These are phyloP conservation scores for cattle (Bos taurus) DNA, from an alignment of 2,113 vertebrate species.

Conservation along the genomic window DNA sequence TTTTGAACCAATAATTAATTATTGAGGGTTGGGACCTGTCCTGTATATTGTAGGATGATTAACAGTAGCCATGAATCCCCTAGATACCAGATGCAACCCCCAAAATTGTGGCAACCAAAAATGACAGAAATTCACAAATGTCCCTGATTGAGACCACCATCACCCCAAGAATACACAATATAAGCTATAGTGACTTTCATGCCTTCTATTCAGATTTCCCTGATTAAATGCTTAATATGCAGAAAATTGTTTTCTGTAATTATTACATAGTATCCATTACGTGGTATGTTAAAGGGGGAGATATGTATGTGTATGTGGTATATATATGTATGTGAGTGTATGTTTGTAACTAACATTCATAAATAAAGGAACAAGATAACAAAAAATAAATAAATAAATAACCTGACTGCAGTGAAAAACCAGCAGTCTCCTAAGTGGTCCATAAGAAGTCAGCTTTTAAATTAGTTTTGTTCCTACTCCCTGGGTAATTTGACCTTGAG, in stretches of 20 bases:
- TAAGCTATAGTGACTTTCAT: neutral
- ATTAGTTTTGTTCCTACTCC: neutral
- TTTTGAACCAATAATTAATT: neutral
- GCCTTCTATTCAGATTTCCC: neutral
- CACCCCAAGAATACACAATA: fast-evolving
- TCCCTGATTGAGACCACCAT: neutral
- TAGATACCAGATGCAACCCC: neutral
- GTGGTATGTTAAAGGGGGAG: neutral
- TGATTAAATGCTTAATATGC: fast-evolving
- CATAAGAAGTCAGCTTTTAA: neutral
- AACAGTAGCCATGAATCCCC: neutral
- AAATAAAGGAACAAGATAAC: neutral
- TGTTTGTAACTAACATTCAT: fast-evolving
- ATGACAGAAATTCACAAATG: neutral
- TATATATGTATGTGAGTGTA: neutral
- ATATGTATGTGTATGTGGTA: fast-evolving
- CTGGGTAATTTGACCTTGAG: neutral
- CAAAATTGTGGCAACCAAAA: neutral
- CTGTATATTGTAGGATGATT: neutral
- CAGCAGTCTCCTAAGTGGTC: neutral
- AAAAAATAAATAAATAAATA: no score
- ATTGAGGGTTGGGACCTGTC: no score
- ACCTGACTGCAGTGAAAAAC: neutral
- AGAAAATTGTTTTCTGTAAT: neutral
- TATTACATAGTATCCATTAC: neutral